Percentiles rank a stretch among this genome's conserved stretches.
phyloP scores from a whole-genome alignment of 1,140 invertebrate genomes.

The Piezodorus guildinii region DNA sequence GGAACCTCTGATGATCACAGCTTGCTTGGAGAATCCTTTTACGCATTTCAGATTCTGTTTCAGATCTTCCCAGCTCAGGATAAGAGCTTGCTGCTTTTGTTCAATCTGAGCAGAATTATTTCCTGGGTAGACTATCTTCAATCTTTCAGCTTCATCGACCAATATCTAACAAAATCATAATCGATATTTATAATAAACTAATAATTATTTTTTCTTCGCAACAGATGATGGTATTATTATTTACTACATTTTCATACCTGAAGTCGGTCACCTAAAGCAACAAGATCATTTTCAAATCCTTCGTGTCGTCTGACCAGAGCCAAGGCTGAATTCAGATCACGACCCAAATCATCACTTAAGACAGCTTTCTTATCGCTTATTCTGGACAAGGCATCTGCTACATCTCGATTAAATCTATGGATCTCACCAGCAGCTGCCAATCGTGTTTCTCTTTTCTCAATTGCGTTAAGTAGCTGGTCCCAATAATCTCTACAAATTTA shows the following conservation, averaged over 20 bases:
- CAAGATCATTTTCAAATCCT: conserved; percentile 88
- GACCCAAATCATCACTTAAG: conserved; percentile 70
- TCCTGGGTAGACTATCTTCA: conserved; percentile 82
- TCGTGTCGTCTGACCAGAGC: conserved; percentile 78
- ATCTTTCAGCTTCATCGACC: conserved; percentile 77
- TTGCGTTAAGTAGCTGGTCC: conserved; percentile 74
- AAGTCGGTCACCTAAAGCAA: conserved; percentile 85
- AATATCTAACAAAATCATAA: conserved; percentile 45
- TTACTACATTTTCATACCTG: conserved; percentile 42
- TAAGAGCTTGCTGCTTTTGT: conserved; percentile 66
- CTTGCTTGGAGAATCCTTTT: conserved; percentile 73
- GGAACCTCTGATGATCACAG: conserved; percentile 79
- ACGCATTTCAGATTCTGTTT: conserved; percentile 67
- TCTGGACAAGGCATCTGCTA: conserved; percentile 78
- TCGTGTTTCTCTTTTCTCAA: conserved; percentile 73
- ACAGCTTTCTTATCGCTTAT: conserved; percentile 80
- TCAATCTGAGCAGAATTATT: conserved; percentile 82
- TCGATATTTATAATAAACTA: background rate
- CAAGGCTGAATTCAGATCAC: conserved; percentile 79
- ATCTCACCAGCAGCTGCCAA: conserved; percentile 88
- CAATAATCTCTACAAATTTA: conserved; percentile 50
- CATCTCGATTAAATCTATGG: conserved; percentile 92
- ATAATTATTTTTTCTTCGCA: background rate
- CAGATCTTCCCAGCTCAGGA: conserved; percentile 76
- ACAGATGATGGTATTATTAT: background rate